These are phyloP conservation scores for Gastrophryne carolinensis DNA, from an alignment of 2,797 vertebrate genomes.

Conservation along the genomic window DNA sequence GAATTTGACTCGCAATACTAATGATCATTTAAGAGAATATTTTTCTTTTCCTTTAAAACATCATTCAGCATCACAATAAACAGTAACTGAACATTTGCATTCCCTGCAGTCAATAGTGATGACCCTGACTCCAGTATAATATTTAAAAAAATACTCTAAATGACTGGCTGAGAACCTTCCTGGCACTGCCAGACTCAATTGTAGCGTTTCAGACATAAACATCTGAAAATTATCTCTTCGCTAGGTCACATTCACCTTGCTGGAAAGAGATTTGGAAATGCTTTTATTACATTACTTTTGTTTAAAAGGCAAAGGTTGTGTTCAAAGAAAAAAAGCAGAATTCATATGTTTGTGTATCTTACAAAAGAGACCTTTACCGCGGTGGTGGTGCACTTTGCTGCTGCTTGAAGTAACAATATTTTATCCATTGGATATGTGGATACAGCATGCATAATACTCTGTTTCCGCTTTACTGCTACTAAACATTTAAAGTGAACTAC, in stretches of 20 bases:
- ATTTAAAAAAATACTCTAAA: conserved; percentile 14
- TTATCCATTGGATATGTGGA: too few species aligned
- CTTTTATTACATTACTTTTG: conserved; percentile 37
- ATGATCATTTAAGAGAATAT: too few species aligned
- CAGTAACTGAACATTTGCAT: too few species aligned
- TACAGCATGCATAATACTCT: too few species aligned
- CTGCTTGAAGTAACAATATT: too few species aligned
- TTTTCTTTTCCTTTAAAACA: too few species aligned
- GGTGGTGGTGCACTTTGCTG: background rate
- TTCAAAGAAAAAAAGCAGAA: background rate
- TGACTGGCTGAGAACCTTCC: conserved; percentile 34
- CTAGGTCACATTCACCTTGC: conserved; percentile 46
- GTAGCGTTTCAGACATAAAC: conserved; percentile 42
- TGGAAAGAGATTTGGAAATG: background rate
- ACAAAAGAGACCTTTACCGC: background rate
- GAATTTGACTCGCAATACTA: too few species aligned
- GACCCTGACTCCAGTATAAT: too few species aligned
- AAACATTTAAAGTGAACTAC: too few species aligned
- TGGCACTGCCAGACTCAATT: conserved; percentile 29
- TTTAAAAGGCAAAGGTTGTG: background rate
- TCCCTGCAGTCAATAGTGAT: too few species aligned
- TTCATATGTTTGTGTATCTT: background rate
- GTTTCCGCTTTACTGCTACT: too few species aligned
- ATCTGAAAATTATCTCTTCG: conserved; percentile 37
- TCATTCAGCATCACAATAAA: too few species aligned